phyloP scores from a whole-genome alignment of 2,797 vertebrate genomes.

The Antennarius maculatus region DNA sequence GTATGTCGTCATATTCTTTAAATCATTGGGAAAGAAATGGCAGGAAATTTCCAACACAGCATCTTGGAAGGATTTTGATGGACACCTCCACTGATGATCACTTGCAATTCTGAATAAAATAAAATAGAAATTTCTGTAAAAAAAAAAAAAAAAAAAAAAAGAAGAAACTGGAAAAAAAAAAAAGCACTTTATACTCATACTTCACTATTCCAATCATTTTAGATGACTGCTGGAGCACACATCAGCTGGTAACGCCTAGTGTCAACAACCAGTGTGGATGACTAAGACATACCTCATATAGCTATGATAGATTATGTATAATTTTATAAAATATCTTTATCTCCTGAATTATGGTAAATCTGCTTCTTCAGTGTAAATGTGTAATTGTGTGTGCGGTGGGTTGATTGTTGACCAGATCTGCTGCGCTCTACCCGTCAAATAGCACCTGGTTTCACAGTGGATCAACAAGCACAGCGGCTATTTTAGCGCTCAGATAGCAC shows the following conservation, averaged over 20 bases:
- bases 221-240: background rate
- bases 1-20: background rate
- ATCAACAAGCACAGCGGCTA: conserved; percentile 68
- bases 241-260: conserved; percentile 14
- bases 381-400: conserved; percentile 18
- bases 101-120: too few relatives aligned
- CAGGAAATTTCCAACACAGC: too few relatives aligned
- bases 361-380: conserved; percentile 4
- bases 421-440: conserved; percentile 67
- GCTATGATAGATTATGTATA: conserved; percentile 12
- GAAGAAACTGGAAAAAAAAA: too few relatives aligned
- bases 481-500: conserved; percentile 48
- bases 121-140: too few relatives aligned
- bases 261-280: conserved; percentile 12
- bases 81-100: background rate
- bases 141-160: too few relatives aligned
- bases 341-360: conserved; percentile 13
- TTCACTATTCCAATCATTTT: too few relatives aligned
- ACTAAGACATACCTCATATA: conserved; percentile 2
- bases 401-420: conserved; percentile 49
- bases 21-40: background rate
- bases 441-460: conserved; percentile 88
- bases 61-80: background rate
- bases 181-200: too few relatives aligned
- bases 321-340: conserved; percentile 9